These are phyloP conservation scores for Lycopodina hypogea DNA, from an alignment of 37 sponge, comb jelly and placozoan species.

Conservation along the genomic window DNA sequence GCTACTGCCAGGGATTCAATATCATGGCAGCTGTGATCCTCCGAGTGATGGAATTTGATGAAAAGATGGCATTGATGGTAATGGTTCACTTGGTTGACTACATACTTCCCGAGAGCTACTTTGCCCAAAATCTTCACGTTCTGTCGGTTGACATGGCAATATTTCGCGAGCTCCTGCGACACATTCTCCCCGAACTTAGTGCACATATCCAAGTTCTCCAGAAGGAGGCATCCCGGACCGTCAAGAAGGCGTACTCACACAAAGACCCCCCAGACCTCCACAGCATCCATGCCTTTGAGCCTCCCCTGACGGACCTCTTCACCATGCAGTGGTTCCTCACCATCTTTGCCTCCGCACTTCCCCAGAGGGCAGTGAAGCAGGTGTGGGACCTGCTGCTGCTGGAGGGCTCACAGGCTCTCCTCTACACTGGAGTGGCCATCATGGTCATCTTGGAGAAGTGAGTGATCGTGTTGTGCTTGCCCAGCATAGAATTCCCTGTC, in stretches of 20 bases:
- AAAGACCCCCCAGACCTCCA: slow-evolving; percentile 41
- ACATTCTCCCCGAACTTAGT: slow-evolving; percentile 71
- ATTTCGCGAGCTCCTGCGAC: slow-evolving; percentile 63
- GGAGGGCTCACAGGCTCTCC: slow-evolving; percentile 75
- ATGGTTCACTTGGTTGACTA: slow-evolving; percentile 83
- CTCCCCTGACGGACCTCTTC: slow-evolving; percentile 86
- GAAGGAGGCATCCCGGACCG: slow-evolving; percentile 29
- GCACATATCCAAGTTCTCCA: slow-evolving; percentile 58
- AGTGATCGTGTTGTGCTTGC: slow-evolving; percentile 1
- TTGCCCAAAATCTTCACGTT: slow-evolving; percentile 73
- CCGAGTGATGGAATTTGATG: slow-evolving; percentile 71
- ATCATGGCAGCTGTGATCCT: slow-evolving; percentile 83
- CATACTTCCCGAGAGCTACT: slow-evolving; percentile 82
- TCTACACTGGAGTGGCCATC: slow-evolving; percentile 72
- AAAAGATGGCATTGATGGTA: slow-evolving; percentile 68
- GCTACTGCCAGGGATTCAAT: slow-evolving; percentile 94
- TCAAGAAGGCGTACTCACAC: slow-evolving; percentile 53
- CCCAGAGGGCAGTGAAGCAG: slow-evolving; percentile 52
- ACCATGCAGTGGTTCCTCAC: slow-evolving; percentile 94
- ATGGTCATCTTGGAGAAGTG: slow-evolving; percentile 73
- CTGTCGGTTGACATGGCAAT: slow-evolving; percentile 81
- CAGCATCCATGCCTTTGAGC: slow-evolving; percentile 68
- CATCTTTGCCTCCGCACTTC: slow-evolving; percentile 76
- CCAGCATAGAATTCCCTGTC: too few species aligned
- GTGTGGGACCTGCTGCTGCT: slow-evolving; percentile 87